Conservation (phyloP, 2,797 vertebrate genomes). For the Enteromius anoplus region DNA sequence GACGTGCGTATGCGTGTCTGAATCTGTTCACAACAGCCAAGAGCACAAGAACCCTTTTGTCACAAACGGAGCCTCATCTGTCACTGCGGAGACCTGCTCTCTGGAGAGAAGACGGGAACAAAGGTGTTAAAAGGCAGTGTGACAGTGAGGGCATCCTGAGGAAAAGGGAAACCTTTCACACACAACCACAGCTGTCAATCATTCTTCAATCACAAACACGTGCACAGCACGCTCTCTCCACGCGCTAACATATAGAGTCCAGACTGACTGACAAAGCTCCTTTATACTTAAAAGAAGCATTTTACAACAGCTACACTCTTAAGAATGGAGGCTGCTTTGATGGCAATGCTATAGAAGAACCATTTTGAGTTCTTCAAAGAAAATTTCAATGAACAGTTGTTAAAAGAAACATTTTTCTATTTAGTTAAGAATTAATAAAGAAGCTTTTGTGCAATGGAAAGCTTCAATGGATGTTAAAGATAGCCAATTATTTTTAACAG, state of each 20-base stretch:
- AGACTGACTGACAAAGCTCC: conserved; percentile 42
- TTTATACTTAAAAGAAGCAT: conserved; percentile 2
- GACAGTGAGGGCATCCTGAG: conserved; percentile 83
- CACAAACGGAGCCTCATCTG: conserved; percentile 84
- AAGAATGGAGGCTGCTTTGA: neutral
- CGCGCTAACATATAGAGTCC: conserved; percentile 64
- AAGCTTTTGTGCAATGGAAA: conserved; percentile 4
- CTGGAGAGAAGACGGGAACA: conserved; percentile 85
- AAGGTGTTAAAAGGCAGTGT: conserved; percentile 96
- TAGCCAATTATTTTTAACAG: neutral
- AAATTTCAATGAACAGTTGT: neutral
- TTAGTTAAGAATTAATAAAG: neutral
- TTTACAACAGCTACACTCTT: conserved; percentile 13
- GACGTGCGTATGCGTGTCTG: conserved; percentile 54
- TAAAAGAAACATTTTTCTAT: neutral
- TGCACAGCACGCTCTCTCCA: conserved; percentile 66
- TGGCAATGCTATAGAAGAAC: neutral
- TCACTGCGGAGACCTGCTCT: conserved; percentile 86
- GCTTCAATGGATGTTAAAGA: neutral
- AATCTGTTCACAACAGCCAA: conserved; percentile 78
- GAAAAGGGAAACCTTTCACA: conserved; percentile 66
- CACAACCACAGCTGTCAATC: conserved; percentile 80
- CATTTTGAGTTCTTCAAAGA: neutral
- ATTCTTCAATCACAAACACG: conserved; percentile 73
- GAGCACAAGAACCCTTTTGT: conserved; percentile 88